Evolutionary conservation across 2,113 vertebrate species (phyloP).

Genomic region (Cyrtonyx montezumae): DNA sequence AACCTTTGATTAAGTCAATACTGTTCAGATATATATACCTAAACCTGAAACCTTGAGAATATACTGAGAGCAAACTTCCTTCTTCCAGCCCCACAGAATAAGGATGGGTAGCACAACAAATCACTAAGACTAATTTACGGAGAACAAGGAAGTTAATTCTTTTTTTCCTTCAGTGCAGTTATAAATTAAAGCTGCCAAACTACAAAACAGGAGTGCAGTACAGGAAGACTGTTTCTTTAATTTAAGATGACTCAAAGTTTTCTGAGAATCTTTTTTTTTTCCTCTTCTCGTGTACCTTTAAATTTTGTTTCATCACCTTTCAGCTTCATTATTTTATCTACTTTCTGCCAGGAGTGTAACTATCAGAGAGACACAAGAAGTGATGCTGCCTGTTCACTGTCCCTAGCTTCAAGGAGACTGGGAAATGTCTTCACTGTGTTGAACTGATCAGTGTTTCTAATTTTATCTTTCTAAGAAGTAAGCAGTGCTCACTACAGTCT

Average conservation of each 20-base stretch:
- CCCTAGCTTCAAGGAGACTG: background rate
- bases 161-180: background rate
- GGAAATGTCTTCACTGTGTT: slow-evolving; percentile 6
- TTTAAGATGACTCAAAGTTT: background rate
- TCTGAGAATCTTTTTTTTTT: background rate
- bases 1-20: background rate
- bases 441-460: background rate
- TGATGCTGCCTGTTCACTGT: background rate
- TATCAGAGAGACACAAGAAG: background rate
- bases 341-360: slow-evolving; percentile 18
- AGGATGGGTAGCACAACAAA: background rate
- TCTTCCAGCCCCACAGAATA: background rate
- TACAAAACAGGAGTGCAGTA: background rate
- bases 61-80: background rate
- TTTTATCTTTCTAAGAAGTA: background rate
- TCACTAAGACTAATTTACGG: background rate
- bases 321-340: background rate
- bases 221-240: background rate
- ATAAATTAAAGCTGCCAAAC: background rate
- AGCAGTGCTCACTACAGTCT: background rate
- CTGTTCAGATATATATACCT: background rate
- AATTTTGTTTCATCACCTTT: background rate
- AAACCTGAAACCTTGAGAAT: background rate
- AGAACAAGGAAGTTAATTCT: background rate
- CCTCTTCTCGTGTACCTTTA: background rate